Base-by-base conservation (phyloP, 2,888 invertebrate genomes). In the Deilephila elpenor region DNA sequence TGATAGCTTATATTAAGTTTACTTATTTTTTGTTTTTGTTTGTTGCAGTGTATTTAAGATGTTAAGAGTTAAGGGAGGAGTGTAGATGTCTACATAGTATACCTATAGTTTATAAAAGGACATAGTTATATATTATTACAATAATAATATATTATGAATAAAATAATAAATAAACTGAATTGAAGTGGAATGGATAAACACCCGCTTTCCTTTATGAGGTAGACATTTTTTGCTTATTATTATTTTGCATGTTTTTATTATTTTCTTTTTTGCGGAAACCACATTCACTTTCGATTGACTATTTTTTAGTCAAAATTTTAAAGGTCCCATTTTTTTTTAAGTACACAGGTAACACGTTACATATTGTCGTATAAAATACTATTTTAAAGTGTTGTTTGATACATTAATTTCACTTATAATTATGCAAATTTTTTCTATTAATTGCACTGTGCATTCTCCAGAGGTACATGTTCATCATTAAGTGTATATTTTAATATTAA, bases 21-120 rank as follows among this genome's bases (percentile, higher is more conserved):
- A 84, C 85, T 87, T 89, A 87, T 86, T 86, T 86, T 88, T 85
- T 81, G 84, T 87, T 87, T 87, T 86, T 82, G 80, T 93, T 93
- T 94, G 93, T 94, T 93, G 85, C 94, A 94, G 93, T 94, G 93
- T 93, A 94, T 93, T 94, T 94, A 93, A 93, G 90, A 93, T 92
- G 89, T 93, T 93, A 93, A 87, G 90, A 86, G 91, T 84, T 91
- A 93, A 93, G 90, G 85, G 87, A 84, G 91, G 89, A 92, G 92
- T 93, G 91, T 94, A 94, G 93, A 93, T 92, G 93, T 93, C 94
- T 90, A 89, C 93, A 88, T 94, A 94, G 93, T 90, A 93, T 93
- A 93, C 91, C 89, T 93, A 91, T 93, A 93, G 92, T 88, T 92
- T 93, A 89, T 92, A 92, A 93, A 92, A 91, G 91, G 91, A 93